Evolutionary conservation across 2,797 vertebrate species (phyloP), one percentile per base, ranked within the genome.

Genomic region (Chelonia mydas): DNA sequence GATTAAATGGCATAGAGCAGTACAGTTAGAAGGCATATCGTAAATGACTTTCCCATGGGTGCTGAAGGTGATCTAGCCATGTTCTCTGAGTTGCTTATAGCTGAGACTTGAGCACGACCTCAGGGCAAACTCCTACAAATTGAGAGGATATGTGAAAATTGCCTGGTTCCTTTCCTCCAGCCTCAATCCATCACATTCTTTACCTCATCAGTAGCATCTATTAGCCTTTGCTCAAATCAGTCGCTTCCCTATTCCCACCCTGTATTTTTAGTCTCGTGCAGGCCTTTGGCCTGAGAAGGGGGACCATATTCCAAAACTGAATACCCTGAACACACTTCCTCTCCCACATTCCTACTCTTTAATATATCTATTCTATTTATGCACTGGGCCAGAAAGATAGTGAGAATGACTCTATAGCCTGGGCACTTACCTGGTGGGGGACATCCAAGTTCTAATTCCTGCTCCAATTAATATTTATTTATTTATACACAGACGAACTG

Each of bases 1-100:
- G 21, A 45, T 55, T 55, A 92, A 0, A 0, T 1, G 4, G 45
- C 25, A 2, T 11, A 92, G 77, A 90, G 2, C 51, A 47, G 11
- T 94, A 92, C 81, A 45, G 50, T 83, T 5, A 3, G 33, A 79
- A 65, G 59, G 81, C 15, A 19, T 80, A 3, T 28, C 33, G 5
- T 65, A 51, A 87, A 82, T 7, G 2, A 27, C 77, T 54, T 51
- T 54, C 50, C 59, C 0, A 0, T 45, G 21, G 41, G 15, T 54
- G 37, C 8, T 92, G 83, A 2, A n/a, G 50, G 41, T 11, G 50
- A 53, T 23, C 55, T 27, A 45, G 41, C 61, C 17, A 11, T 21
- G 33, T 68, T 68, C 33, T 37, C 8, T 4, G 17, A 72, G 65
- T 41, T 68, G 33, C 10, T 9, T 41, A 0, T 5, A 65, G 33